A percentile compares a stretch with the other conserved stretches of the same genome.
Conservation (phyloP, 2,888 invertebrate genomes). For the Lysandra coridon region DNA sequence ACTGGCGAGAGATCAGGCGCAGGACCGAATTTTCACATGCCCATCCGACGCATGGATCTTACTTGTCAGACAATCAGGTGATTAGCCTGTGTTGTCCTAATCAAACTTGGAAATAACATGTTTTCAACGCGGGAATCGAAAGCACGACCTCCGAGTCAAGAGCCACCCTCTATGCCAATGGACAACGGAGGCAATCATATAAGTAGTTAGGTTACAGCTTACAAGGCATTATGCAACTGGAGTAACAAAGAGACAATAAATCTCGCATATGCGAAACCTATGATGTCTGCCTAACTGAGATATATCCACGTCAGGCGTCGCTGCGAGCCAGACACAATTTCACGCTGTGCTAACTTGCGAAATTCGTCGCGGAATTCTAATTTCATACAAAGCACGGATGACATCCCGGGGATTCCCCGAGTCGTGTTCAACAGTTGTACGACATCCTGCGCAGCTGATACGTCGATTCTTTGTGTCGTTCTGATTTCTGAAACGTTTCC, state of each 20-base stretch:
- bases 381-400: constrained; percentile 62
- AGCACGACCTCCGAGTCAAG: no score
- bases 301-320: constrained; percentile 68
- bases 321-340: constrained; percentile 74
- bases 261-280: constrained; percentile 58
- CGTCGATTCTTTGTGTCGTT: constrained; percentile 5
- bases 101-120: no score
- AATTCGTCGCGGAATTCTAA: constrained; percentile 71
- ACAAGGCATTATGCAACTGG: background rate
- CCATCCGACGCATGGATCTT: no score
- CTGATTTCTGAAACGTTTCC: background rate
- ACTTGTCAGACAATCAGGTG: no score
- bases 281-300: constrained; percentile 69
- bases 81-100: no score
- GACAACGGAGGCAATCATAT: background rate
- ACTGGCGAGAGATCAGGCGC: no score
- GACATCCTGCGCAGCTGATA: constrained; percentile 35
- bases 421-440: constrained; percentile 51
- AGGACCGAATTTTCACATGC: no score
- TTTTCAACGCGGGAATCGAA: no score
- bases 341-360: constrained; percentile 75
- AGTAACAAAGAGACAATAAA: constrained; percentile 1
- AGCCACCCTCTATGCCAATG: no score
- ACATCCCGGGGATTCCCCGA: constrained; percentile 39
- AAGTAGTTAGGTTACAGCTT: background rate